Base-by-base conservation (phyloP, 2,113 vertebrate genomes). In the Gadus chalcogrammus region DNA sequence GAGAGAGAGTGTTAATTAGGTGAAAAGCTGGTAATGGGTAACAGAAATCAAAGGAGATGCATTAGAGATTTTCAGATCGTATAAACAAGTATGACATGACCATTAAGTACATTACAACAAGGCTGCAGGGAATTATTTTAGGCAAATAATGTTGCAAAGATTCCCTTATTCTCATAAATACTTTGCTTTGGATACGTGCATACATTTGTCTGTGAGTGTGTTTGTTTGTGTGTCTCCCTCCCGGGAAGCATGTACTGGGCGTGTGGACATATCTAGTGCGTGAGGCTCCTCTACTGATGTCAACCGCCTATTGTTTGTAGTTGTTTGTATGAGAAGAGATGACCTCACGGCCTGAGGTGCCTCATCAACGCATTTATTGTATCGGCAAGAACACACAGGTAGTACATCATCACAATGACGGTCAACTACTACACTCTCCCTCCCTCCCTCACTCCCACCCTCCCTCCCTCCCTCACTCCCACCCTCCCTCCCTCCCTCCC, bases 51-150 rank as follows among this genome's bases (percentile, higher is more conserved):
- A 48, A 13, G 42, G n/a, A 65, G 64, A 58, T 18, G 66, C 79
- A 76, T 81, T 68, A 73, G 72, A 74, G 66, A 81, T 59, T 67
- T 68, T 65, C 64, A 60, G 71, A 48, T 59, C 16, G 64, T 64
- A 65, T 70, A 76, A 79, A 82, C 71, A 83, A 64, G 68, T 2
- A 65, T 28, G 42, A 72, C 73, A 72, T 81, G 55, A 75, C 75
- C 80, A 82, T 78, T 71, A 84, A 53, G 66, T 64, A 71, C 80
- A 68, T 80, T 70, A 80, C 58, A 79, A 80, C 58, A 79, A 67
- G 71, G 65, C 27, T 76, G 67, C 52, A 77, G 73, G 65, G 79
- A 80, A 83, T 76, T 81, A 68, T 72, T 31, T 48, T 9, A 48
- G 42, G 8, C 42, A 11, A 48, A 48, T 48, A 9, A 48, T 48